phyloP scores from a whole-genome alignment of 1,140 invertebrate genomes.

The Notospermus geniculatus region DNA sequence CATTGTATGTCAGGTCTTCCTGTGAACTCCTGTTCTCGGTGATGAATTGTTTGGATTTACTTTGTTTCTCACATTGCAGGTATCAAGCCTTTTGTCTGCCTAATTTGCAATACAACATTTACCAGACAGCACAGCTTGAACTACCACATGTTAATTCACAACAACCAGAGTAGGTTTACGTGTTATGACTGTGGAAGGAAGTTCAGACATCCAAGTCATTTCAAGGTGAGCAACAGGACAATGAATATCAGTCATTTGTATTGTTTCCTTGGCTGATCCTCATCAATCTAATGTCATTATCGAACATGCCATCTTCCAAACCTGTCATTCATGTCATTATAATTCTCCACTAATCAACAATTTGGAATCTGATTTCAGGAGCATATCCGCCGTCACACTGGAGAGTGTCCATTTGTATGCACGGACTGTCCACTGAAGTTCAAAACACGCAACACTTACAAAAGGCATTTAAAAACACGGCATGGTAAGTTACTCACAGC shows the following conservation, averaged over 20 bases:
- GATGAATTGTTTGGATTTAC: too few species aligned
- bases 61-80: too few species aligned
- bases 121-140: conserved; percentile 68
- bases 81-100: conserved; percentile 67
- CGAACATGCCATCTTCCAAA: too few species aligned
- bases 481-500: conserved; percentile 65
- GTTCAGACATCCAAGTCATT: conserved; percentile 69
- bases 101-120: conserved; percentile 65
- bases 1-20: too few species aligned
- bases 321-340: background rate
- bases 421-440: conserved; percentile 65
- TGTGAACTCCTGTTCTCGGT: too few species aligned
- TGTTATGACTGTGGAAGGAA: conserved; percentile 66
- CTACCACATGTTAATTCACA: conserved; percentile 69
- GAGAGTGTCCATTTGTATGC: conserved; percentile 68
- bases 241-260: too few species aligned
- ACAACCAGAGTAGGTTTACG: conserved; percentile 66
- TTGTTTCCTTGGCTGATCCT: too few species aligned
- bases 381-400: conserved; percentile 66
- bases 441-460: conserved; percentile 68
- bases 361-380: conserved; percentile 48
- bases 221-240: conserved; percentile 52
- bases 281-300: too few species aligned
- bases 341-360: background rate
- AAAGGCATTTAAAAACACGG: conserved; percentile 62